A percentile compares a stretch with the other conserved stretches of the same genome.
These are phyloP conservation scores for Prionailurus viverrinus DNA, from an alignment of 2,113 vertebrate species.

Conservation along the genomic window DNA sequence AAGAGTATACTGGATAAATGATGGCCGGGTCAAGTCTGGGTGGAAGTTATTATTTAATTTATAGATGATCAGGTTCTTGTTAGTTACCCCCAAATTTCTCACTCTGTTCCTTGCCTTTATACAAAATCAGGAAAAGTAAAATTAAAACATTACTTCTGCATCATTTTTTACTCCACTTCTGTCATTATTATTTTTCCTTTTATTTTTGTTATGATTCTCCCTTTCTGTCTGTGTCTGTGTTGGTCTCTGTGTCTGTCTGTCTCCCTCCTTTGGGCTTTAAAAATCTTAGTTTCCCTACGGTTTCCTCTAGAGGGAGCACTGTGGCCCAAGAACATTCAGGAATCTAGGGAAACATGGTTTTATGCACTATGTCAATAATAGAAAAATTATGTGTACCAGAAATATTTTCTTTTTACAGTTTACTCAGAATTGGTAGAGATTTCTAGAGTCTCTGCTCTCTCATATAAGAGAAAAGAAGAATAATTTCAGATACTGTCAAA, in stretches of 20 bases:
- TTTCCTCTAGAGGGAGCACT: conserved; percentile 66
- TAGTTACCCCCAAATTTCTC: not conserved
- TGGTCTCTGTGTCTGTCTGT: not conserved
- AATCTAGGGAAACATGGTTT: conserved; percentile 35
- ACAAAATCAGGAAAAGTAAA: not conserved
- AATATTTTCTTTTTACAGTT: conserved; percentile 39
- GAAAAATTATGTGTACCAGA: not conserved
- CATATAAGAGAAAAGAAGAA: not conserved
- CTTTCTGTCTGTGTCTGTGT: not conserved
- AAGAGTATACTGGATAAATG: conserved; percentile 25
- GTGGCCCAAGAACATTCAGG: not conserved
- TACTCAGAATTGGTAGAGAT: not conserved
- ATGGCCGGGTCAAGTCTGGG: not conserved
- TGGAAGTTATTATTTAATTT: conserved; percentile 17
- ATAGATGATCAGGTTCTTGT: not conserved
- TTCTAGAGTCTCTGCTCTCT: not conserved
- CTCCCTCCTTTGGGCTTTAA: not conserved
- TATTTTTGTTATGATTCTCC: not conserved
- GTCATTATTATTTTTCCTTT: not conserved
- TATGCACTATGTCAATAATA: not conserved
- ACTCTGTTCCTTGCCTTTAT: not conserved
- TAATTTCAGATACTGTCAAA: not conserved
- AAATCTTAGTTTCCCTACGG: not conserved
- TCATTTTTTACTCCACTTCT: conserved; percentile 9
- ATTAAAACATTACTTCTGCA: not conserved